phyloP scores from a whole-genome alignment of 2,888 invertebrate species.

The Metallyticus violacea region DNA sequence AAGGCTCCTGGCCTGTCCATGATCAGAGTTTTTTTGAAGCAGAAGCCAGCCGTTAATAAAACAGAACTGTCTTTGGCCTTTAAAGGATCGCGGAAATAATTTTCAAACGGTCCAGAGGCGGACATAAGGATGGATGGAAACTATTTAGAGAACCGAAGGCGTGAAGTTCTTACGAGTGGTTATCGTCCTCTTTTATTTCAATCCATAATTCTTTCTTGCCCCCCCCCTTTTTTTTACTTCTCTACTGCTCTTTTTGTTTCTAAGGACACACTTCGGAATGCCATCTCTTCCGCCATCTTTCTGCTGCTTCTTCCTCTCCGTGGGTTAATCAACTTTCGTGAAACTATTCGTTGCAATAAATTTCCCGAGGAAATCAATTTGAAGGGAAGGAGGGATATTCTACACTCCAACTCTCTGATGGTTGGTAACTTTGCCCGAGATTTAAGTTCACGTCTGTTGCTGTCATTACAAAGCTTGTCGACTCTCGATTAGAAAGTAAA shows the following conservation, averaged over 20 bases:
- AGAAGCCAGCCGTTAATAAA: background rate
- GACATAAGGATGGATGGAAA: background rate
- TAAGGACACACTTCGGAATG: background rate
- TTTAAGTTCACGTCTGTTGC: background rate
- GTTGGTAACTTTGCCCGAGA: background rate
- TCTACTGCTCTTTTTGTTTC: background rate
- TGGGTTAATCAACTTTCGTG: background rate
- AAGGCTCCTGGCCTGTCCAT: no score
- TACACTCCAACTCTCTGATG: background rate
- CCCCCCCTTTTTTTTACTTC: no score
- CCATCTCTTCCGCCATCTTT: background rate
- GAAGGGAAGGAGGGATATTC: background rate
- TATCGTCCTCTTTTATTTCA: background rate
- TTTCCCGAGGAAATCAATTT: slow-evolving; percentile 15
- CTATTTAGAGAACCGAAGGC: background rate
- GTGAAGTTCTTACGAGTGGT: background rate
- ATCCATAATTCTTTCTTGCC: background rate
- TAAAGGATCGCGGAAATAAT: background rate
- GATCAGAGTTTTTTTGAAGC: no score
- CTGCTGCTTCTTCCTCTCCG: background rate
- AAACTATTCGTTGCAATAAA: background rate
- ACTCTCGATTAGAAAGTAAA: background rate
- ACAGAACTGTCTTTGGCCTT: background rate
- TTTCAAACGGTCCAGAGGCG: background rate
- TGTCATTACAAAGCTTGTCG: background rate